Conservation (phyloP, 2,113 vertebrate species). For the Nettapus auritus region DNA sequence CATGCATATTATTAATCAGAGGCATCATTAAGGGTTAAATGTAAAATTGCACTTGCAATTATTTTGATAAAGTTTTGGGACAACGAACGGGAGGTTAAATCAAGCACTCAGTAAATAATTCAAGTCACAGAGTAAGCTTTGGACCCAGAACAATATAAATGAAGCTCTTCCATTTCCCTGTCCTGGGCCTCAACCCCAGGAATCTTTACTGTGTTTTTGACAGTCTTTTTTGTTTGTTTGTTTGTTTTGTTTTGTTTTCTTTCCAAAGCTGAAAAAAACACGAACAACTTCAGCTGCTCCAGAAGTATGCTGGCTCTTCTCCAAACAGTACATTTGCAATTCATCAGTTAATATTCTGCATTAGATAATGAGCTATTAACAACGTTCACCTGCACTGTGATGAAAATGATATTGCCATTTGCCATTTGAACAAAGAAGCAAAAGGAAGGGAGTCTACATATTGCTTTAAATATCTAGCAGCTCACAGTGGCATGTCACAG, state of each 20-base stretch:
- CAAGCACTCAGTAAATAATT: not conserved
- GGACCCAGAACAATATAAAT: not conserved
- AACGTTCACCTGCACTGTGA: conserved; percentile 49
- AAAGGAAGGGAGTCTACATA: conserved; percentile 54
- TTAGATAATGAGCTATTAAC: conserved; percentile 71
- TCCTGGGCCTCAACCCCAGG: not conserved
- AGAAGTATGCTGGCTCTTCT: not conserved
- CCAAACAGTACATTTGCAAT: conserved; percentile 23
- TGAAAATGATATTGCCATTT: conserved; percentile 52
- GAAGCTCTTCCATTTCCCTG: not conserved
- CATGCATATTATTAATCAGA: not conserved
- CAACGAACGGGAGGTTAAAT: not conserved
- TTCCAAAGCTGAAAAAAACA: not conserved
- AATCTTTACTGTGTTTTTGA: not conserved
- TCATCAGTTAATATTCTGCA: conserved; percentile 29
- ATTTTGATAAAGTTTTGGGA: not conserved
- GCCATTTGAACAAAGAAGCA: conserved; percentile 56
- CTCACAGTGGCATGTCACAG: conserved; percentile 67
- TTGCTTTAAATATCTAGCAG: conserved; percentile 69
- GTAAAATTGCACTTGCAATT: not conserved
- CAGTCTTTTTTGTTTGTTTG: not conserved
- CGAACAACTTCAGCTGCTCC: not conserved
- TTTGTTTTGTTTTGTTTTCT: not conserved
- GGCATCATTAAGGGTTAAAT: not conserved
- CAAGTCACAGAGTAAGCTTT: not conserved